Conservation (phyloP, 2,888 invertebrate species). For the Harmothoe impar region DNA sequence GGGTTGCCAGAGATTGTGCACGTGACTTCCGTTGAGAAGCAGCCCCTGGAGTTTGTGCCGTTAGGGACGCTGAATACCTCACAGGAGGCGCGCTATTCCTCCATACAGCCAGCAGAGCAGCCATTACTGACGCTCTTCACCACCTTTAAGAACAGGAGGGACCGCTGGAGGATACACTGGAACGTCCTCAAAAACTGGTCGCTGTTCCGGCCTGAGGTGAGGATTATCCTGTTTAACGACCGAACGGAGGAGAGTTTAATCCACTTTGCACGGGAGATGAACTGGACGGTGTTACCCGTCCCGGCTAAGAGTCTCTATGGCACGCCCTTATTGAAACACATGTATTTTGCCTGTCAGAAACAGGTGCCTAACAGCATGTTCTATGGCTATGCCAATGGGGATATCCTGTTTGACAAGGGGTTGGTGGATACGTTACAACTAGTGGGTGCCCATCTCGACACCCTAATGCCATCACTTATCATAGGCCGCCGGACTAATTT, state of each 20-base stretch:
- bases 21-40: not conserved
- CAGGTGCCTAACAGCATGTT: slow-evolving; percentile 28
- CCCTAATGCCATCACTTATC: slow-evolving; percentile 13
- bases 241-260: not conserved
- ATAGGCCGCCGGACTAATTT: slow-evolving; percentile 40
- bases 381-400: slow-evolving; percentile 41
- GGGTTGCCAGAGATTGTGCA: not conserved
- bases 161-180: slow-evolving; percentile 42
- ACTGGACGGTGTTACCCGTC: slow-evolving; percentile 40
- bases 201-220: slow-evolving; percentile 1
- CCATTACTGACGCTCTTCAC: slow-evolving; percentile 46
- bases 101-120: not conserved
- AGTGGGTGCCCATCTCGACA: not conserved
- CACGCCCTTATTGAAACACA: slow-evolving; percentile 15
- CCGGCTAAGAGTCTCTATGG: slow-evolving; percentile 27
- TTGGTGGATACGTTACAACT: not conserved
- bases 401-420: slow-evolving; percentile 46
- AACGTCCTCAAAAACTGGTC: slow-evolving; percentile 46
- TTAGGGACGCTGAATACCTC: slow-evolving; percentile 15
- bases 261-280: slow-evolving; percentile 21
- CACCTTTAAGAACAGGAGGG: slow-evolving; percentile 6
- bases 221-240: slow-evolving; percentile 32
- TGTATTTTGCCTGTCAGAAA: slow-evolving; percentile 38
- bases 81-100: not conserved
- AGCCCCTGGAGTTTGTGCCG: not conserved